These are phyloP conservation scores for Osmerus eperlanus DNA, from an alignment of 2,113 vertebrate species.

Conservation along the genomic window DNA sequence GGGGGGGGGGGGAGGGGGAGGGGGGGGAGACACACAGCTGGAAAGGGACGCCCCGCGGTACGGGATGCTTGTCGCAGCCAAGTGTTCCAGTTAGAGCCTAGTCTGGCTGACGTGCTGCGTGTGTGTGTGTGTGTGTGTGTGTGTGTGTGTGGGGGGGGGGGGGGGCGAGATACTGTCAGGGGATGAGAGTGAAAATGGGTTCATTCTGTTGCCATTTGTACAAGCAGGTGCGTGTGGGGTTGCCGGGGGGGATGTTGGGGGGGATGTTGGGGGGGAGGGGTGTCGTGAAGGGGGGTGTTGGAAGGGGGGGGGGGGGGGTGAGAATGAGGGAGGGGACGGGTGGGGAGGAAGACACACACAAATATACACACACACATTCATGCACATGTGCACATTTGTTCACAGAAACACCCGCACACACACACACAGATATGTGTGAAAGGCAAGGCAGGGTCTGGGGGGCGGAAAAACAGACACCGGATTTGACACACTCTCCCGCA, in stretches of 20 bases:
- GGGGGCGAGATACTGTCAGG: neutral
- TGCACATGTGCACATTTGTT: too few relatives aligned
- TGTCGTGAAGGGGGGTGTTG: neutral
- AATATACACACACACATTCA: too few relatives aligned
- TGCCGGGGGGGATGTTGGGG: neutral
- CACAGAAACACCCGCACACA: too few relatives aligned
- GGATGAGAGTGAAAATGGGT: neutral
- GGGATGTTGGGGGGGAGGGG: neutral
- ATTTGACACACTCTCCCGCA: too few relatives aligned
- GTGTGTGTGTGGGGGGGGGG: conserved; percentile 6
- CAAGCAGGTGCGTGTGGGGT: neutral
- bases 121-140: neutral
- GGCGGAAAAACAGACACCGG: too few relatives aligned
- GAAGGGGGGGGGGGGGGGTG: neutral
- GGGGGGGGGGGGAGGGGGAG: too few relatives aligned
- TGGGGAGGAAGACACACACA: neutral
- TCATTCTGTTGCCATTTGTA: neutral
- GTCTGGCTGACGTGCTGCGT: neutral
- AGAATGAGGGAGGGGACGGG: neutral
- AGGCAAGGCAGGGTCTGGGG: too few relatives aligned
- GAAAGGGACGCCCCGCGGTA: neutral
- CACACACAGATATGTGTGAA: too few relatives aligned
- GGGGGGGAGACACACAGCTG: neutral
- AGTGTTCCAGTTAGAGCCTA: neutral
- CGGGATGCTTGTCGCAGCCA: neutral